phyloP scores from a whole-genome alignment of 2,797 vertebrate species.

The Acanthis flammea region DNA sequence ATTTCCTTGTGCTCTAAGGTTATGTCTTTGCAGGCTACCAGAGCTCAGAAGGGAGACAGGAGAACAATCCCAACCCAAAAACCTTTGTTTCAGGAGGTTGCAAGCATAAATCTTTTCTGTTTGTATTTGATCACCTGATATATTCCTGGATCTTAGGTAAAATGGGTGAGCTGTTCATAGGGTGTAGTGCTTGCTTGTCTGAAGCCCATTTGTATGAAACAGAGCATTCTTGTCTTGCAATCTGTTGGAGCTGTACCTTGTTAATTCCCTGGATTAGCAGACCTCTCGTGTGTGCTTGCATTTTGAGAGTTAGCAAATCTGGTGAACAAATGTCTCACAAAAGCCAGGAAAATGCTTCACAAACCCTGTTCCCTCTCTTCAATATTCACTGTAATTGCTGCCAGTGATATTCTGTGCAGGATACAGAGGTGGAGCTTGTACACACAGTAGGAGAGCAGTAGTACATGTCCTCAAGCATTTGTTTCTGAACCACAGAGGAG shows the following conservation, averaged over 20 bases:
- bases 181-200: not conserved
- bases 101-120: conserved; percentile 17
- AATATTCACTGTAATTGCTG: conserved; percentile 22
- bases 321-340: conserved; percentile 54
- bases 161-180: not conserved
- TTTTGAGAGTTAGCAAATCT: conserved; percentile 21
- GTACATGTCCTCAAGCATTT: conserved; percentile 33
- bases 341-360: conserved; percentile 29
- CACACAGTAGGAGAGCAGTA: not conserved
- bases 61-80: not conserved
- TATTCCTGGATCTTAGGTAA: not conserved
- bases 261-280: conserved; percentile 37
- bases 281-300: not conserved
- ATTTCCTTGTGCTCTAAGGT: not conserved
- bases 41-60: conserved; percentile 1
- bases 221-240: not conserved
- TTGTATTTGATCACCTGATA: conserved; percentile 1
- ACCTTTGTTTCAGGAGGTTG: conserved; percentile 15
- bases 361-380: not conserved
- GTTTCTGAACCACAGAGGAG: conserved; percentile 29
- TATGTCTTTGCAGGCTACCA: conserved; percentile 21
- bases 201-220: not conserved
- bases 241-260: not conserved
- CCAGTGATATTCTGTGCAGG: not conserved
- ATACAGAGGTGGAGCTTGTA: not conserved